Evolutionary conservation across 2,888 invertebrate species (phyloP).

Genomic region (Dascillus cervinus): DNA sequence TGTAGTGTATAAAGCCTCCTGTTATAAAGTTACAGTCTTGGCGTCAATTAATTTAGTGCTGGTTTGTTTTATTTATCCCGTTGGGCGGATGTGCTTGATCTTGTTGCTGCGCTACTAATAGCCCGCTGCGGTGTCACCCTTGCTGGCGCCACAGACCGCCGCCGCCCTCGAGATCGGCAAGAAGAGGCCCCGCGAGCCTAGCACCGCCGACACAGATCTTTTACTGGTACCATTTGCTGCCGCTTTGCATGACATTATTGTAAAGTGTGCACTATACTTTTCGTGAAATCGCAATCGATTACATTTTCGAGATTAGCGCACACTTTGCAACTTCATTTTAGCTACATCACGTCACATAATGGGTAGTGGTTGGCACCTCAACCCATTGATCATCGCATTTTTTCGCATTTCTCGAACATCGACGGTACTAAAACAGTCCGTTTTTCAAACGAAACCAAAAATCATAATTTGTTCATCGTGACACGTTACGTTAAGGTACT

Average conservation of each 20-base stretch:
- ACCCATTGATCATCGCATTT: too few species aligned
- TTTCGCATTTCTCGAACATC: too few species aligned
- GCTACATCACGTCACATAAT: conserved; percentile 2
- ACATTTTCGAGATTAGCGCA: neutral
- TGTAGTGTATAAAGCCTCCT: conserved; percentile 13
- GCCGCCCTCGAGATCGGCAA: conserved; percentile 84
- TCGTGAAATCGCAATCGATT: conserved; percentile 1
- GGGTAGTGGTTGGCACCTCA: conserved; percentile 22
- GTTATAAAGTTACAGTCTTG: conserved; percentile 14
- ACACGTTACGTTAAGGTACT: conserved; percentile 29
- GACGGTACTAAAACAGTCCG: too few species aligned
- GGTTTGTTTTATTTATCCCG: conserved; percentile 43
- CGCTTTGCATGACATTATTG: conserved; percentile 52
- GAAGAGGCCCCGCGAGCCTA: conserved; percentile 84
- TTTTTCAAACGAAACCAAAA: too few species aligned
- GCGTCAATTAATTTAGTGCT: conserved; percentile 41
- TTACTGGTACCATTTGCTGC: conserved; percentile 82
- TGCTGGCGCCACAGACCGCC: conserved; percentile 57
- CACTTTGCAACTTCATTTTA: neutral
- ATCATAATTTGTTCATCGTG: conserved; percentile 1
- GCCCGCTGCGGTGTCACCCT: conserved; percentile 50
- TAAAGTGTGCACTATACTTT: conserved; percentile 16
- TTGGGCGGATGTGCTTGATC: conserved; percentile 43
- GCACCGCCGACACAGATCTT: conserved; percentile 73
- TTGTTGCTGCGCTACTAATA: conserved; percentile 46